Base-by-base conservation (phyloP, 1,140 invertebrate genomes). In the Caenorhabditis tropicalis region DNA sequence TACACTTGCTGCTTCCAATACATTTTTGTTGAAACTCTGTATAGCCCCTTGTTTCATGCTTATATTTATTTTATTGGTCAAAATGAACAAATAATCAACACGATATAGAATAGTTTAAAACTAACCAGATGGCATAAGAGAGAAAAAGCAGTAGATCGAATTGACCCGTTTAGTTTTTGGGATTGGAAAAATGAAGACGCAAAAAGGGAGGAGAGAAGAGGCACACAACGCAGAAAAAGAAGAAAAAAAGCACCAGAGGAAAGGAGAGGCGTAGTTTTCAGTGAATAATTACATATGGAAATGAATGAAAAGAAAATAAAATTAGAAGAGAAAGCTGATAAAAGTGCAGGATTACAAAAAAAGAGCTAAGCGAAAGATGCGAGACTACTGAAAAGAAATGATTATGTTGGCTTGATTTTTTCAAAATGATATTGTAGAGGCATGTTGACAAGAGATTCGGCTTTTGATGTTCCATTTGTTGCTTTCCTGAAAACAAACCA, bases 341-440 rank as follows among this genome's bases (percentile, higher is more conserved):
- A 24, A 15, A 43, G 19, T 74, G 36, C 60, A 70, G 39, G 15
- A 24, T 74, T 19, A 74, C 19, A 2, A 58, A 58, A 24, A 29
- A 27, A 24, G 6, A 7, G 27, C 7, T n/a, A 15, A 43, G 36
- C 16, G 10, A 29, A 60, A 65, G 9, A 70, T 60, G 29, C 24
- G 12, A 53, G n/a, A 24, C 16, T 79, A 56, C n/a, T 27, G 16
- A 49, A 48, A 1, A 15, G 43, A 48, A 29, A 81, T 29, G 29
- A 74, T 80, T 60, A 85, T 27, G 36, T 1, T 39, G 87, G 87
- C 58, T 86, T 88, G 79, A 90, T 91, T 82, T 90, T 90, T 53
- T 90, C 89, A 82, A 86, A 90, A 48, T 90, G 90, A 74, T 60
- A 91, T 56, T 91, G 89, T 15, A 21, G 46, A 0, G 27, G 24